These are phyloP conservation scores for Dendrocincla tyrannina DNA, from an alignment of 2,797 vertebrate genomes.

Conservation along the genomic window DNA sequence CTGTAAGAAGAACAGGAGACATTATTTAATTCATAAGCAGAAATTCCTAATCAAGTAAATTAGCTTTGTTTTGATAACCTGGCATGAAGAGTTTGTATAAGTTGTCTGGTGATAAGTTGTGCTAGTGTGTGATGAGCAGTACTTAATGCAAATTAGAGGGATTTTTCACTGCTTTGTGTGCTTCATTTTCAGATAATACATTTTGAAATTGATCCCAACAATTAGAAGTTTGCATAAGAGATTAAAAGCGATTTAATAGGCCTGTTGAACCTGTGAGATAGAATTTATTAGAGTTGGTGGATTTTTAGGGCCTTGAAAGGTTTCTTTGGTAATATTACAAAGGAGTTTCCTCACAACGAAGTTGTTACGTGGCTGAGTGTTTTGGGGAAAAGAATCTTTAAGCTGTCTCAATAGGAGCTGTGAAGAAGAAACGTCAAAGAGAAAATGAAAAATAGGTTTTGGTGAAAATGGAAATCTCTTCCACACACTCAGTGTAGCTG, in stretches of 20 bases:
- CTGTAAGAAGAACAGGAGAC: not conserved
- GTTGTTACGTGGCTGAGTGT: not conserved
- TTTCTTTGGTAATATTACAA: not conserved
- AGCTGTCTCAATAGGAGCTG: not conserved
- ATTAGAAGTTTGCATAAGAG: not conserved
- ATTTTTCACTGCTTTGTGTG: not conserved
- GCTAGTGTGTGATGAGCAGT: not conserved
- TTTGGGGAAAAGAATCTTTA: not conserved
- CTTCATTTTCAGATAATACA: not conserved
- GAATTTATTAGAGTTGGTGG: not conserved
- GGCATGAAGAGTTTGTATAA: not conserved
- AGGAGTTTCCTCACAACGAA: not conserved
- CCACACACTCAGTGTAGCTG: constrained; percentile 3
- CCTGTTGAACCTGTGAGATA: not conserved
- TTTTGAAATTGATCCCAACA: not conserved
- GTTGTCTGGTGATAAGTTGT: not conserved
- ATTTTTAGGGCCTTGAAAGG: not conserved
- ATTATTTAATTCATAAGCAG: not conserved
- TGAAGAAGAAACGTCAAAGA: not conserved
- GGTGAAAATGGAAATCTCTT: not conserved
- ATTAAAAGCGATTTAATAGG: not conserved
- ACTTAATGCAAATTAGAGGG: not conserved
- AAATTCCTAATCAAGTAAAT: not conserved
- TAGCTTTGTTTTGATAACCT: not conserved
- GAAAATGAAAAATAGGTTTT: not conserved